These are phyloP conservation scores for Eurytoma adleriae DNA, from an alignment of 2,888 invertebrate genomes.

Conservation along the genomic window DNA sequence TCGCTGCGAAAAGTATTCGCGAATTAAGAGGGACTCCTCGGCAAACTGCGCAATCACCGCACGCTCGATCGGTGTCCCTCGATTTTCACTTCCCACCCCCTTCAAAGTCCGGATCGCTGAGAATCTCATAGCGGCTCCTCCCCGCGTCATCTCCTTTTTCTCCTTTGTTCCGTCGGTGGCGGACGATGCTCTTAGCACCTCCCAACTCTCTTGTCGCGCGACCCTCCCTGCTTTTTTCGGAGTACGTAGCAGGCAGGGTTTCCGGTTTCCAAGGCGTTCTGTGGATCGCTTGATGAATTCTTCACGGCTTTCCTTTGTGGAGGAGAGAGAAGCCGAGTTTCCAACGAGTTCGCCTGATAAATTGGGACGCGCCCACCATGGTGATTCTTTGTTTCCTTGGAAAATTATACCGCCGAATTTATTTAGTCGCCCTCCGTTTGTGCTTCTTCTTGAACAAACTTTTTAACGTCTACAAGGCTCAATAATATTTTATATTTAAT, in stretches of 20 bases:
- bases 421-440: no score
- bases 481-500: no score
- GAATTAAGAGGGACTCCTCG: no score
- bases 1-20: no score
- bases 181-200: conserved; percentile 21
- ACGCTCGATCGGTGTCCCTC: conserved; percentile 28
- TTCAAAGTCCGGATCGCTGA: conserved; percentile 31
- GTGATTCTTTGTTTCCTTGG: background rate
- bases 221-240: background rate
- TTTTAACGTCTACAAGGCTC: no score
- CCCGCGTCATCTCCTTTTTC: conserved; percentile 4
- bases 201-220: conserved; percentile 4
- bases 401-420: background rate
- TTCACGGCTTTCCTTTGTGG: conserved; percentile 21
- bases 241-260: conserved; percentile 31
- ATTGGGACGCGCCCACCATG: no score
- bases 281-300: conserved; percentile 39
- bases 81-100: conserved; percentile 34
- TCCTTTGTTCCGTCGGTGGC: conserved; percentile 3
- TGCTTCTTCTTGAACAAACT: no score
- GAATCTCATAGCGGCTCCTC: conserved; percentile 42
- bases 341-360: conserved; percentile 24
- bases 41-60: background rate
- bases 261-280: conserved; percentile 45
- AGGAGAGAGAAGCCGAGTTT: background rate